Base-by-base conservation (phyloP, 2,113 vertebrate species). In the Gymnobelideus leadbeateri region DNA sequence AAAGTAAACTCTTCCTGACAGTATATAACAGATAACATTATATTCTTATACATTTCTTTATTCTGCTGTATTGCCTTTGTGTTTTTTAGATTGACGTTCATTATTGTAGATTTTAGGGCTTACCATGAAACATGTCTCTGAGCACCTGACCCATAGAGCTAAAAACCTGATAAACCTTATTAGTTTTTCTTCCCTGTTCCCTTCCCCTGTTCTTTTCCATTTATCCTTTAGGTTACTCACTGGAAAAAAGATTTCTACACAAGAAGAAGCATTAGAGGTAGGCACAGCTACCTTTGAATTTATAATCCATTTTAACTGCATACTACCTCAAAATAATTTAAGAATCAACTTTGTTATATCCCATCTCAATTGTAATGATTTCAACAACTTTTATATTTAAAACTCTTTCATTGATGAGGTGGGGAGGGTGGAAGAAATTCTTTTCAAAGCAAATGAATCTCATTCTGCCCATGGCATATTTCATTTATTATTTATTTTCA, bases 191-290 rank as follows among this genome's bases (percentile, higher is more conserved):
- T 51, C 24, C 53, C 3, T 7, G 24, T n/a, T 43, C 26, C 5
- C 68, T 92, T 1, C 92, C 3, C 68, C 19, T n/a, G 2, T 77
- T 55, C 25, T 52, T 55, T 77, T 68, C n/a, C 92, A 0, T 37
- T 94, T 97, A 14, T 91, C 96, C 98, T 51, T 97, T 98, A 99
- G 99, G 97, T 98, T 99, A 54, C 98, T 99, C 97, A 99, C 99
- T 0, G 99, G 99, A 96, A 99, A 99, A 94, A 99, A 99, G 98
- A 99, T 99, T 98, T 99, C 97, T 97, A 99, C 99, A 31, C 99
- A 99, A 97, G 99, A 99, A 96, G 99, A 99, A 7, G 99, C 99
- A 0, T 98, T 99, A 26, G 99, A 98, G 99, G 99, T 99, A 97
- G 99, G 91, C 96, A 90, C 47, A 7, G 19, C 52, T 12, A 16